These are phyloP conservation scores for Drosophila melanica DNA, from an alignment of 1,140 invertebrate genomes.

Conservation along the genomic window DNA sequence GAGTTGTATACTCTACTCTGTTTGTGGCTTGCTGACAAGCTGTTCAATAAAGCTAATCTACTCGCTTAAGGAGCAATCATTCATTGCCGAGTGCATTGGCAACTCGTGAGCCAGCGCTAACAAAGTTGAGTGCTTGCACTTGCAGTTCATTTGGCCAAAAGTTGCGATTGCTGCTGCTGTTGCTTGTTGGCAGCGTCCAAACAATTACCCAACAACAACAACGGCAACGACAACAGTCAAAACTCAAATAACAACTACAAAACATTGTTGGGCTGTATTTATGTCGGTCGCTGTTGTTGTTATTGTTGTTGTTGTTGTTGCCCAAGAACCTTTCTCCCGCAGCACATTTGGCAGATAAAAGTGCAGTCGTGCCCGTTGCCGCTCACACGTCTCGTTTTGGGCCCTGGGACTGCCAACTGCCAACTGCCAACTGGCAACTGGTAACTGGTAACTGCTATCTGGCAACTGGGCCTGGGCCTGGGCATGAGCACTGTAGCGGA, in stretches of 20 bases:
- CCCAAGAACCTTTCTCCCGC: conserved; percentile 49
- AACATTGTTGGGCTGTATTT: conserved; percentile 26
- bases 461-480: conserved; percentile 45
- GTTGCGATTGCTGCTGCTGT: conserved; percentile 47
- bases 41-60: conserved; percentile 11
- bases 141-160: conserved; percentile 75
- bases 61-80: conserved; percentile 3
- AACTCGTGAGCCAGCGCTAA: conserved; percentile 64
- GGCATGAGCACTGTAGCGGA: conserved; percentile 74
- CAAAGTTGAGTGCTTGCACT: conserved; percentile 64
- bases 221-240: conserved; percentile 55
- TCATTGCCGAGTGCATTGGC: conserved; percentile 15
- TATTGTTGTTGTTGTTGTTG: conserved; percentile 16
- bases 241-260: conserved; percentile 37
- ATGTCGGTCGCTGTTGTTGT: conserved; percentile 19
- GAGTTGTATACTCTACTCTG: not conserved
- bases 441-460: conserved; percentile 15
- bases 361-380: conserved; percentile 50
- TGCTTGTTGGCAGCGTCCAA: conserved; percentile 52
- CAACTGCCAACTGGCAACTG: conserved; percentile 19
- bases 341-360: conserved; percentile 31
- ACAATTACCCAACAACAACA: conserved; percentile 59
- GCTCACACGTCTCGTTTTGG: conserved; percentile 47
- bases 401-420: conserved; percentile 29
- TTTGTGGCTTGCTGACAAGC: not conserved